Percentiles rank a stretch among this genome's conserved stretches.
Conservation (phyloP, 2,888 invertebrate genomes). For the Scrobipalpa atriplicella region DNA sequence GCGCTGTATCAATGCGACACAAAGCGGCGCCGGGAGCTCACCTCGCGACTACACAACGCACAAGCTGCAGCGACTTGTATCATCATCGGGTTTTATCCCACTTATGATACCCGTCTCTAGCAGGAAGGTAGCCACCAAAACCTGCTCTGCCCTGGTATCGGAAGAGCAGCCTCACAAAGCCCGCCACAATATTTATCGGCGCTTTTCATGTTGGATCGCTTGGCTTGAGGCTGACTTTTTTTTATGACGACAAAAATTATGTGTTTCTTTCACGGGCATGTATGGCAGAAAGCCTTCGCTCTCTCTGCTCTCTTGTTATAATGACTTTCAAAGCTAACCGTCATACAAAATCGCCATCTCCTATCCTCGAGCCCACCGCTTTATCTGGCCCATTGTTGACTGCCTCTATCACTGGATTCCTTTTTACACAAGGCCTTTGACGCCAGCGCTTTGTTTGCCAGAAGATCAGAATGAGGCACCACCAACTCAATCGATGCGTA, state of each 20-base stretch:
- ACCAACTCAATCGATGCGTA: conserved; percentile 70
- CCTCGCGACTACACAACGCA: conserved; percentile 50
- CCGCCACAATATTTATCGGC: conserved; percentile 81
- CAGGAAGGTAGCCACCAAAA: no score
- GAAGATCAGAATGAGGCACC: conserved; percentile 77
- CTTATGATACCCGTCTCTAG: not conserved
- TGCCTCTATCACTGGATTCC: conserved; percentile 81
- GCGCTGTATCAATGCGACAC: conserved; percentile 75
- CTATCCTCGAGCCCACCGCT: conserved; percentile 43
- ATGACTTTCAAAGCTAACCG: not conserved
- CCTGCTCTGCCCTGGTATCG: conserved; percentile 23
- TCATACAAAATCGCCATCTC: conserved; percentile 30
- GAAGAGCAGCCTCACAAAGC: conserved; percentile 56
- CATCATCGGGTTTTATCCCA: not conserved
- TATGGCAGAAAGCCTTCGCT: no score
- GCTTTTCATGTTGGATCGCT: no score
- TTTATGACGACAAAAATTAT: no score
- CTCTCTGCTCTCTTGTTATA: no score
- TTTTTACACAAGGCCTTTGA: conserved; percentile 79
- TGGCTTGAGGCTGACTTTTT: no score
- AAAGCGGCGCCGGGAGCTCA: conserved; percentile 78
- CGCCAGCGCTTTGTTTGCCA: conserved; percentile 75
- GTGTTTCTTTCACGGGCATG: no score
- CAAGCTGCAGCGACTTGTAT: conserved; percentile 42
- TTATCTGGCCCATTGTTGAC: conserved; percentile 79